Evolutionary conservation across 2,113 vertebrate species (phyloP).

Genomic region (Stegostoma tigrinum): DNA sequence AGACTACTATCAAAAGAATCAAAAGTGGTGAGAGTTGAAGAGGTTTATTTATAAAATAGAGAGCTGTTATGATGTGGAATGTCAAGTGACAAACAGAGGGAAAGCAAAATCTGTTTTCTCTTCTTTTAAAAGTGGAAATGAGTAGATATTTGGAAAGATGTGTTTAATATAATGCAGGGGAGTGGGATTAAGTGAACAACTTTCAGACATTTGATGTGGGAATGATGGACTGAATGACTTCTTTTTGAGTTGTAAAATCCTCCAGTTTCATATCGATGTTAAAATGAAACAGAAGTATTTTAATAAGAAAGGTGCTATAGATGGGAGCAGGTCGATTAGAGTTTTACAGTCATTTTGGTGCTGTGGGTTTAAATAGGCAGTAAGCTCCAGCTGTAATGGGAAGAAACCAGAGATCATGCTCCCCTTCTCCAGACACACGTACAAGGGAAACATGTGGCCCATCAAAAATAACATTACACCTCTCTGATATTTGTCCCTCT

Average conservation of each 20-base stretch:
- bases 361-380: conserved; percentile 20
- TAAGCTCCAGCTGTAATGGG: conserved; percentile 41
- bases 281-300: not conserved
- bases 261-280: not conserved
- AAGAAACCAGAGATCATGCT: conserved; percentile 57
- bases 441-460: conserved; percentile 70
- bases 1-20: not conserved
- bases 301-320: conserved; percentile 40
- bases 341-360: conserved; percentile 2
- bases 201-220: not conserved
- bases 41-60: not conserved
- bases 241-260: not conserved
- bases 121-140: not conserved
- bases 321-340: not conserved
- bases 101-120: not conserved
- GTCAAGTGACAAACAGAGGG: not conserved
- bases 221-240: not conserved
- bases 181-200: not conserved
- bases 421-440: conserved; percentile 47
- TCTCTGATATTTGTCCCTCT: conserved; percentile 52
- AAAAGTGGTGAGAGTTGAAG: not conserved
- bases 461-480: conserved; percentile 71
- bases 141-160: not conserved
- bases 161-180: not conserved
- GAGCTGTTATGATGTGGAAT: not conserved